Evolutionary conservation across 2,797 vertebrate genomes (phyloP).

Genomic region (Crenichthys baileyi): DNA sequence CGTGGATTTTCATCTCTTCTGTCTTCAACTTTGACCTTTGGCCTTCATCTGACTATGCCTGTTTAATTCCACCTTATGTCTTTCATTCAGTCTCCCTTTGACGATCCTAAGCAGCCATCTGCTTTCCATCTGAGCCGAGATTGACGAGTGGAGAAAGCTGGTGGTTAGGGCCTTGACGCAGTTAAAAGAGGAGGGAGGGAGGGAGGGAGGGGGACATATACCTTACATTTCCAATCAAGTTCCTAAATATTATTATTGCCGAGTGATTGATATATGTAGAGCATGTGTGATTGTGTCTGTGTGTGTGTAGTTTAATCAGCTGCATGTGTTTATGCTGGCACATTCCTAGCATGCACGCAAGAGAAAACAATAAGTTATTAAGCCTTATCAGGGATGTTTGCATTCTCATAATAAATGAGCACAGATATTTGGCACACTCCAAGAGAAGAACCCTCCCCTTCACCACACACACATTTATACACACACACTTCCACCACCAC

Average conservation of each 20-base stretch:
- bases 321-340: slow-evolving; percentile 47
- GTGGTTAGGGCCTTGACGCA: slow-evolving; percentile 36
- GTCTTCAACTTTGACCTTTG: slow-evolving; percentile 43
- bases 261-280: slow-evolving; percentile 47
- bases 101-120: slow-evolving; percentile 64
- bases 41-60: slow-evolving; percentile 41
- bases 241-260: slow-evolving; percentile 52
- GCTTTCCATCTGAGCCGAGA: slow-evolving; percentile 71
- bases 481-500: slow-evolving; percentile 25
- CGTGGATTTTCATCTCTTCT: slow-evolving; percentile 15
- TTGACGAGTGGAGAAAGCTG: slow-evolving; percentile 31
- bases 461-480: neutral
- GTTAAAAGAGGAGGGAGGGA: slow-evolving; percentile 22
- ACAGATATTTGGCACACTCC: slow-evolving; percentile 74
- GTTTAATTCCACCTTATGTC: slow-evolving; percentile 43
- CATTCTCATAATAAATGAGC: slow-evolving; percentile 77
- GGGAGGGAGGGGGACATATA: slow-evolving; percentile 16
- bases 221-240: slow-evolving; percentile 46
- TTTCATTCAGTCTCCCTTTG: slow-evolving; percentile 43
- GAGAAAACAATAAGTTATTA: slow-evolving; percentile 74
- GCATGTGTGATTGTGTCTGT: slow-evolving; percentile 32
- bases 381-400: slow-evolving; percentile 72
- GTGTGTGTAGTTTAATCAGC: slow-evolving; percentile 20
- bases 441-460: slow-evolving; percentile 22
- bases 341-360: slow-evolving; percentile 65